Evolutionary conservation across 2,888 invertebrate species (phyloP), one percentile per base, ranked within the genome.

Genomic region (Erynnis tages): DNA sequence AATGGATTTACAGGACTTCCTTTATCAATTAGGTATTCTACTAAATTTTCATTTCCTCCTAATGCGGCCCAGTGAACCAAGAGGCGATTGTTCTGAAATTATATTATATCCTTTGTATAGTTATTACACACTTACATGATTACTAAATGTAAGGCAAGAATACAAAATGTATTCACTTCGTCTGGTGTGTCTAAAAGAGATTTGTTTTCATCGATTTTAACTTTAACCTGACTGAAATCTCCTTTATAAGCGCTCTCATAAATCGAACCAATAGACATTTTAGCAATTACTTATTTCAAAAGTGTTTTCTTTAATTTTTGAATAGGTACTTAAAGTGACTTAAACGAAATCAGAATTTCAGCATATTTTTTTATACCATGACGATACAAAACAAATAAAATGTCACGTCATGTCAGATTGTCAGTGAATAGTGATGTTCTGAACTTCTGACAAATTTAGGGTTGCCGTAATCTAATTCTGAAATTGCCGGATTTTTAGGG

Each of bases 21-120:
- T 32, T 89, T 79, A 50, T 93, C 92, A 30, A 96, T 73, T 34
- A 96, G 83, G 76, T 91, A 92, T 43, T 91, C 91, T 0, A 95
- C 94, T 45, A 96, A 83, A 60, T 94, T 93, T 37, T 92, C 89
- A 78, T 95, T 94, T 14, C 96, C 96, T 57, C 95, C 93, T 47
- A 95, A 86, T 43, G 94, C 91, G 27, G 96, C 94, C 94, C 96
- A 95, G 74, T 96, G 95, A 59, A 96, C 82, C 13, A 95, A 85
- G 57, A 94, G 90, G 54, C 96, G 91, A 47, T 90, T 90, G 79
- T 93, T 94, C 95, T 95, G 77, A 17, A 87, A 90, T n/a, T n/a
- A n/a, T n/a, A 32, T 0, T 8, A 27, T 8, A 16, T 2, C 7
- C 7, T 17, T n/a, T 35, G n/a, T 14, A 1, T 32, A 27, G 6